A percentile compares a stretch with the other conserved stretches of the same genome.
Evolutionary conservation across 1,140 invertebrate species (phyloP).

Genomic region (Amyelois transitella): DNA sequence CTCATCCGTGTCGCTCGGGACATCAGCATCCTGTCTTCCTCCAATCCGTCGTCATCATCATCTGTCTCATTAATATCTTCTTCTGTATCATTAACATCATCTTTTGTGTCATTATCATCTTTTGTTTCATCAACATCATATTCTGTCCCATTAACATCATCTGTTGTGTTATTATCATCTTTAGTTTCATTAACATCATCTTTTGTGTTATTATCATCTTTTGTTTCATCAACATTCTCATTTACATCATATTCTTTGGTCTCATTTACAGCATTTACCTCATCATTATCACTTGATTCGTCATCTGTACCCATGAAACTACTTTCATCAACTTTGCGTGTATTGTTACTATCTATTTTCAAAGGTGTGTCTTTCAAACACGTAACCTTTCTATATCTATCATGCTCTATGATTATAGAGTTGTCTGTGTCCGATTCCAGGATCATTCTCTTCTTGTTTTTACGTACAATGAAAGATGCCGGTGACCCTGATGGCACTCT

Average conservation of each 20-base stretch:
- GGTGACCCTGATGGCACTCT: conserved; percentile 17
- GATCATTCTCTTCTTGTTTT: conserved; percentile 50
- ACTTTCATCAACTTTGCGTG: not conserved
- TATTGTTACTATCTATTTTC: conserved; percentile 25
- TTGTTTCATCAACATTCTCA: conserved; percentile 10
- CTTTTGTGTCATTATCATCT: conserved; percentile 4
- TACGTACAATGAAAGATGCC: conserved; percentile 33
- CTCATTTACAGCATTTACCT: conserved; percentile 17
- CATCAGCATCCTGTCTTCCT: conserved; percentile 61
- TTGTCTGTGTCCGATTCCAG: conserved; percentile 60
- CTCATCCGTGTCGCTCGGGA: conserved; percentile 67
- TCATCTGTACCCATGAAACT: conserved; percentile 9
- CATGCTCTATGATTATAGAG: conserved; percentile 50
- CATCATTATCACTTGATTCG: conserved; percentile 21
- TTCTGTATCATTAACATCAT: conserved; percentile 3
- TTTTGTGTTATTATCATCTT: conserved; percentile 1
- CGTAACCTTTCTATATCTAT: conserved; percentile 35
- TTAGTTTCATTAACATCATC: conserved; percentile 10
- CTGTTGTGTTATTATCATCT: conserved; percentile 3
- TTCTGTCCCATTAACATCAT: conserved; percentile 3
- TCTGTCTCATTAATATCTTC: conserved; percentile 12
- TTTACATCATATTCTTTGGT: too few species aligned
- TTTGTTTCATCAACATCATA: conserved; percentile 10
- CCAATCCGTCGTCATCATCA: conserved; percentile 35
- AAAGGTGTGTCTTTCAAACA: conserved; percentile 55